Conservation (phyloP, 2,888 invertebrate species). For the Cordylochernes scorpioides region DNA sequence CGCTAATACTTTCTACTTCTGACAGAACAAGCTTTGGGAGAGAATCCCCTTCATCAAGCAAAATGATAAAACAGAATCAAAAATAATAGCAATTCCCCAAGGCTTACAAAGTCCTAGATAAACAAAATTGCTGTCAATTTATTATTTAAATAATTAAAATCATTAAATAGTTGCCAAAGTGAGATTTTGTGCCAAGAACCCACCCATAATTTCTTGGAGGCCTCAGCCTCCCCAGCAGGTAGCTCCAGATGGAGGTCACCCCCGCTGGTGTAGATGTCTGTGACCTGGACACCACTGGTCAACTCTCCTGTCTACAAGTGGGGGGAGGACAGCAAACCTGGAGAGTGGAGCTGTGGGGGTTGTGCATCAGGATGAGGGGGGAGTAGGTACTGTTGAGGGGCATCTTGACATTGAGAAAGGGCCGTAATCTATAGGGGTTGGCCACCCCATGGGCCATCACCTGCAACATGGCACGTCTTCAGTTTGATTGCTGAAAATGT, state of each 20-base stretch:
- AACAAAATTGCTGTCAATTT: too few relatives aligned
- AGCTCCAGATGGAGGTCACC: slow-evolving; percentile 65
- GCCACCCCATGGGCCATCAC: slow-evolving; percentile 58
- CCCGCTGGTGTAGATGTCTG: slow-evolving; percentile 40
- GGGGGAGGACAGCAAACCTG: slow-evolving; percentile 48
- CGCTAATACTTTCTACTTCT: too few relatives aligned
- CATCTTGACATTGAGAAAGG: slow-evolving; percentile 63
- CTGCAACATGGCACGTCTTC: slow-evolving; percentile 22
- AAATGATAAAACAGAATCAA: too few relatives aligned
- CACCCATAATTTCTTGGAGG: slow-evolving; percentile 54
- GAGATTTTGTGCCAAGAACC: too few relatives aligned
- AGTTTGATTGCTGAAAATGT: too few relatives aligned
- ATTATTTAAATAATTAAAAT: too few relatives aligned
- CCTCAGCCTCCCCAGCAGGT: slow-evolving; percentile 47
- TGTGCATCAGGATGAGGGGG: slow-evolving; percentile 69
- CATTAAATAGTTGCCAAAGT: too few relatives aligned
- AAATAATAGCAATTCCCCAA: too few relatives aligned
- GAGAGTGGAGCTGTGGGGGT: slow-evolving; percentile 61
- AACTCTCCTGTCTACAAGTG: too few relatives aligned
- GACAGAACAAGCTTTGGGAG: too few relatives aligned
- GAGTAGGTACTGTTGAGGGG: slow-evolving; percentile 72
- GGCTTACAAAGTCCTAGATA: too few relatives aligned
- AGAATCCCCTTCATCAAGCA: too few relatives aligned
- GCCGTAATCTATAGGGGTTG: slow-evolving; percentile 69
- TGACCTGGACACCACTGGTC: slow-evolving; percentile 23